These are phyloP conservation scores for Pelecanoides urinatrix DNA, from an alignment of 2,113 vertebrate genomes.

Conservation along the genomic window DNA sequence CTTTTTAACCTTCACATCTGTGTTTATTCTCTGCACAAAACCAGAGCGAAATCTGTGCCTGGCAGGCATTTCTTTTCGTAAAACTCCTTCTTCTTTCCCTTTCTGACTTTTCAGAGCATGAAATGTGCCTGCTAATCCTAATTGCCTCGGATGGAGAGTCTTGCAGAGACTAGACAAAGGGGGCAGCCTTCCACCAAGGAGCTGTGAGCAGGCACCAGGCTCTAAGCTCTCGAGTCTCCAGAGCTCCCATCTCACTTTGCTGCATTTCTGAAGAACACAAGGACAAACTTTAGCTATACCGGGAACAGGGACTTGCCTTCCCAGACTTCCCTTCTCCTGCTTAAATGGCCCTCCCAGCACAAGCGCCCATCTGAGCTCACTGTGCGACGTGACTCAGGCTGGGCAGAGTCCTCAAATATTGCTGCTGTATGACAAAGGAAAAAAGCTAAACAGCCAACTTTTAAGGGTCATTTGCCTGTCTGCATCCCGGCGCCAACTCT, in stretches of 20 bases:
- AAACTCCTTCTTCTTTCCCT: slow-evolving; percentile 42
- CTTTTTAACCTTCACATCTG: slow-evolving; percentile 41
- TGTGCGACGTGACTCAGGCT: background rate
- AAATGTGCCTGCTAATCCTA: slow-evolving; percentile 66
- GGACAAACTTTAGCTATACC: background rate
- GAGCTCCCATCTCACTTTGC: background rate
- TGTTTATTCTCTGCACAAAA: slow-evolving; percentile 53
- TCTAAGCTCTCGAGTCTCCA: background rate
- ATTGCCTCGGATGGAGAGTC: slow-evolving; percentile 25
- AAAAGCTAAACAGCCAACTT: background rate
- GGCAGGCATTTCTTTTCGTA: slow-evolving; percentile 49
- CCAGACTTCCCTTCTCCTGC: background rate
- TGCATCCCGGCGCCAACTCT: background rate
- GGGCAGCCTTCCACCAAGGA: slow-evolving; percentile 8
- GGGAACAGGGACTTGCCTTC: background rate
- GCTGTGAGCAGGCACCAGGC: background rate
- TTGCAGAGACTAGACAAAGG: slow-evolving; percentile 18
- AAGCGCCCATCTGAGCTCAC: background rate
- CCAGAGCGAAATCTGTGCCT: slow-evolving; percentile 38
- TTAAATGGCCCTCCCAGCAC: background rate
- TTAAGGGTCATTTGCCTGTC: background rate
- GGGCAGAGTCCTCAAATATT: background rate
- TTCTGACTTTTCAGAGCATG: slow-evolving; percentile 74
- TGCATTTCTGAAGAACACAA: background rate
- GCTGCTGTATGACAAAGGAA: background rate